Evolutionary conservation across 2,797 vertebrate species (phyloP), one percentile per base, ranked within the genome.

Genomic region (Clarias platycephalus): DNA sequence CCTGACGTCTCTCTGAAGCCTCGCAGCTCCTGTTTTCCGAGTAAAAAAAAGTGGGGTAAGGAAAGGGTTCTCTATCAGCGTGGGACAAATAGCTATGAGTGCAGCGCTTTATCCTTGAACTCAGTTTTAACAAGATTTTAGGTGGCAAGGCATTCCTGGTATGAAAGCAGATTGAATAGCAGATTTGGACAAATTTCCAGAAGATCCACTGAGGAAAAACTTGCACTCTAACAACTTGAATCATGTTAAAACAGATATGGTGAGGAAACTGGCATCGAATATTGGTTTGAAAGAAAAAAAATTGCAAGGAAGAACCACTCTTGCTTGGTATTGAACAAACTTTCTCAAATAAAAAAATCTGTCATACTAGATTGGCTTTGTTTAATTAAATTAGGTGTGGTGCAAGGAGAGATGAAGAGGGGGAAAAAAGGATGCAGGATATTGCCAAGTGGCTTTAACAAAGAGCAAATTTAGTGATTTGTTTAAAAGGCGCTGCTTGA

Each of bases 321-420:
- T 15, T 62, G 12, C 93, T 95, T 95, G 92, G 90, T 91, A 93
- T 93, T 92, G 92, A 90, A 91, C 87, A 91, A 91, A 93, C 91
- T 91, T 89, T 92, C 90, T 93, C 93, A 91, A 90, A 91, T 91
- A 87, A 91, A 87, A 37, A 91, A 71, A 40, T 82, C 81, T 91
- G 94, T 93, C 94, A 93, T 85, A 90, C 90, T 87, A 92, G 92
- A 93, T 94, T 95, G 94, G 94, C 94, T 95, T 89, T 92, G 93
- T 93, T 95, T 95, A 95, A 96, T 94, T 91, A 91, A 90, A 92
- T 95, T 96, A 94, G 90, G 90, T 91, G 89, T 81, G 79, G 91
- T 85, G 80, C 16, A 34, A 90, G 90, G 91, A 88, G 86, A 86
- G 90, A 88, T 89, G 90, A 91, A 92, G 88, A 88, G 82, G 82